Percentiles rank a stretch among this genome's conserved stretches.
Conservation (phyloP, 2,888 invertebrate genomes). For the Neocrepidodera transversa region DNA sequence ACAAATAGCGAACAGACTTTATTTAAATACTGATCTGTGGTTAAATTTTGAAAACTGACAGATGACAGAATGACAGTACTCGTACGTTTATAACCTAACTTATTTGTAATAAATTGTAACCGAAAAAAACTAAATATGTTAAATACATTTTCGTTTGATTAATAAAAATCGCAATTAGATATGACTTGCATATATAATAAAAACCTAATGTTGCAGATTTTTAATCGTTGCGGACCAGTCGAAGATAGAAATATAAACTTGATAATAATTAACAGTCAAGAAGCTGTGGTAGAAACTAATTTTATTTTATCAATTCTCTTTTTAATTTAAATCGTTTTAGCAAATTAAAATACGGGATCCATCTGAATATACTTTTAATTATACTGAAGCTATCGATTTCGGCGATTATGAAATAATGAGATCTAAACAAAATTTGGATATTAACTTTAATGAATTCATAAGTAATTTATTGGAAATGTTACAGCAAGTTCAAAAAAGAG, state of each 20-base stretch:
- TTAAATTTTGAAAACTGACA: no score
- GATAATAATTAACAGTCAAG: slow-evolving; percentile 39
- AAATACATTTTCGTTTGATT: no score
- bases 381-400: slow-evolving; percentile 51
- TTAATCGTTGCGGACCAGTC: slow-evolving; percentile 31
- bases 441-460: slow-evolving; percentile 55
- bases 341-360: slow-evolving; percentile 52
- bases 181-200: slow-evolving; percentile 42
- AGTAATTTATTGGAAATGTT: slow-evolving; percentile 55
- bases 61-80: no score
- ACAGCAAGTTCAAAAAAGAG: slow-evolving; percentile 47
- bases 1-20: no score
- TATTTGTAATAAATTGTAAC: no score
- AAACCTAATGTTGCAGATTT: slow-evolving; percentile 40
- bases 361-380: slow-evolving; percentile 54
- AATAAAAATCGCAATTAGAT: no score
- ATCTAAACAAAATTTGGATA: slow-evolving; percentile 54
- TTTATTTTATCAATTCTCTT: background rate
- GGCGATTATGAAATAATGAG: slow-evolving; percentile 53
- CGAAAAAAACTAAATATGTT: no score
- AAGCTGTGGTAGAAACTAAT: slow-evolving; percentile 40
- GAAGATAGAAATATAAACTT: slow-evolving; percentile 43
- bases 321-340: slow-evolving; percentile 43
- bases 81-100: no score
- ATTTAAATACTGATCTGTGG: no score